phyloP scores from a whole-genome alignment of 2,888 invertebrate genomes.

The Onthophagus sagittarius region DNA sequence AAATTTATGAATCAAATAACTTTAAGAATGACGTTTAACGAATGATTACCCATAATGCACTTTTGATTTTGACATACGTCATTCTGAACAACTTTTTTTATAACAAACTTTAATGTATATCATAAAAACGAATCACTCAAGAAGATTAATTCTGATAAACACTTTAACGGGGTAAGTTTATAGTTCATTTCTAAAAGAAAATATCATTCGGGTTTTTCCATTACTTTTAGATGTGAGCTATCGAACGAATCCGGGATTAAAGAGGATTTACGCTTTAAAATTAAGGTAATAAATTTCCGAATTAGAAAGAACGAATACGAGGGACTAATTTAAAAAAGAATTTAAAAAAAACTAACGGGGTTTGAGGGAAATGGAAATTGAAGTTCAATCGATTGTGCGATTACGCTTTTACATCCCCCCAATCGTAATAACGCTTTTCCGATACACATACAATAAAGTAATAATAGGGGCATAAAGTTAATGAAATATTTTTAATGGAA shows the following conservation, averaged over 20 bases:
- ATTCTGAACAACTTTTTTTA: too few relatives aligned
- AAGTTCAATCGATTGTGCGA: not conserved
- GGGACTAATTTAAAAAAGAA: not conserved
- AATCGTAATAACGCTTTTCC: too few relatives aligned
- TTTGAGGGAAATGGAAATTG: not conserved
- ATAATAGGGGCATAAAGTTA: not conserved
- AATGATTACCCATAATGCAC: too few relatives aligned
- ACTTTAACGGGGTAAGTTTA: not conserved
- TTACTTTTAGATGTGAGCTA: not conserved
- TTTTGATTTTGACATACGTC: too few relatives aligned
- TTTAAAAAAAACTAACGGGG: not conserved
- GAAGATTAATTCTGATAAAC: not conserved
- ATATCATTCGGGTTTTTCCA: not conserved
- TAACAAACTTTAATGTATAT: not conserved
- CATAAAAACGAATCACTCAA: not conserved
- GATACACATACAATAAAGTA: not conserved
- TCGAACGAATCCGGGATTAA: not conserved
- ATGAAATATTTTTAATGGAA: conserved; percentile 13
- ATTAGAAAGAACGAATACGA: not conserved
- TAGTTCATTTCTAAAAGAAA: not conserved
- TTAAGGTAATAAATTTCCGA: not conserved
- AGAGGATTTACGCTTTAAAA: not conserved
- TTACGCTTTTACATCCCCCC: not conserved
- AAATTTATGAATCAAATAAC: too few relatives aligned
- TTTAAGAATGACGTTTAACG: too few relatives aligned